A percentile compares a stretch with the other conserved stretches of the same genome.
Evolutionary conservation across 1,140 invertebrate genomes (phyloP).

Genomic region (Contarinia nasturtii): DNA sequence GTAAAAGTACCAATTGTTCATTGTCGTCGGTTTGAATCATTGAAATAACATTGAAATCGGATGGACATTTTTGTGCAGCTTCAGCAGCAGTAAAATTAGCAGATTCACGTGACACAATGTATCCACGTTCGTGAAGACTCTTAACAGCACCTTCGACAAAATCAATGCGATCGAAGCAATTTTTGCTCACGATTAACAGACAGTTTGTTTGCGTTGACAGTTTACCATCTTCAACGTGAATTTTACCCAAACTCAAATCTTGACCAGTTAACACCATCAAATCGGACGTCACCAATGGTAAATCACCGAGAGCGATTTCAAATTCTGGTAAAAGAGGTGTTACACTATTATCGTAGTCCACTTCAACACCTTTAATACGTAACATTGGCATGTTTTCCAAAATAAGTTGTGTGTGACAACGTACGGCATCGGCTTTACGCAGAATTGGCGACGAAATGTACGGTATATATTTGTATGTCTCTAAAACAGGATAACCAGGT

Average conservation of each 20-base stretch:
- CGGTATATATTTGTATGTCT: constrained; percentile 58
- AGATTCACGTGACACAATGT: constrained; percentile 27
- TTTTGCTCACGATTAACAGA: constrained; percentile 31
- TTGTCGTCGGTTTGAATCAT: constrained; percentile 13
- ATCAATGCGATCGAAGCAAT: constrained; percentile 19
- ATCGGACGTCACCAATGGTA: constrained; percentile 31
- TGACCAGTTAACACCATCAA: constrained; percentile 27
- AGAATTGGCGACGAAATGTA: constrained; percentile 29
- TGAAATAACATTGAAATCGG: constrained; percentile 13
- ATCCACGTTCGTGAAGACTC: constrained; percentile 25
- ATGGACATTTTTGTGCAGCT: constrained; percentile 5
- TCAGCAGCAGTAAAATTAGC: constrained; percentile 7
- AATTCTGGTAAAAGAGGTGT: constrained; percentile 29
- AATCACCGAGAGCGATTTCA: constrained; percentile 32
- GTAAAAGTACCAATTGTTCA: constrained; percentile 17
- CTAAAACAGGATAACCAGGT: constrained; percentile 43
- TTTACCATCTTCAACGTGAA: constrained; percentile 41
- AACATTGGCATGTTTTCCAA: constrained; percentile 52
- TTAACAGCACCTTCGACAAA: constrained; percentile 14
- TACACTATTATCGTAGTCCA: constrained; percentile 23
- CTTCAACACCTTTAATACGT: constrained; percentile 48
- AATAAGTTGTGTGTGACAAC: constrained; percentile 39
- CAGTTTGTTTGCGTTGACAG: constrained; percentile 32
- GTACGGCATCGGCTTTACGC: constrained; percentile 14
- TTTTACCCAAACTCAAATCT: constrained; percentile 27